These are phyloP conservation scores for Tetramorium alpestre DNA, from an alignment of 1,140 invertebrate genomes.

Conservation along the genomic window DNA sequence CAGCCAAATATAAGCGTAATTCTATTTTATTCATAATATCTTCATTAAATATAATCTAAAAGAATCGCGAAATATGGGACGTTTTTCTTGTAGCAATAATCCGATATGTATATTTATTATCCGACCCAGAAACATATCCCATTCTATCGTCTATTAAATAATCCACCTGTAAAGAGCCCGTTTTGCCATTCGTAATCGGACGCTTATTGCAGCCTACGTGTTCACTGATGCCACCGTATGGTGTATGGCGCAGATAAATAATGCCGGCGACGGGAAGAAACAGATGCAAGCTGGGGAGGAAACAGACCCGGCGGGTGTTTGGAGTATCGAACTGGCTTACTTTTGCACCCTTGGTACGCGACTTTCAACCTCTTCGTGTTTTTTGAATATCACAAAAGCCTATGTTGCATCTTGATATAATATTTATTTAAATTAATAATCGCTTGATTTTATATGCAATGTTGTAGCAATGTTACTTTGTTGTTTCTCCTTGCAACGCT, in stretches of 20 bases:
- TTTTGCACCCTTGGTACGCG: background rate
- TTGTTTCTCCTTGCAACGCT: background rate
- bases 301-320: slow-evolving; percentile 27
- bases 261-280: slow-evolving; percentile 27
- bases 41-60: background rate
- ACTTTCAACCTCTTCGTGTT: background rate
- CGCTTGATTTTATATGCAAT: background rate
- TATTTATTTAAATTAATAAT: background rate
- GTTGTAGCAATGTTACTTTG: background rate
- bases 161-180: slow-evolving; percentile 5
- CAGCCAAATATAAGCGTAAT: background rate
- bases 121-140: background rate
- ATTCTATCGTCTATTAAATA: slow-evolving; percentile 3
- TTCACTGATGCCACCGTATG: slow-evolving; percentile 19
- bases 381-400: background rate
- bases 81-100: background rate
- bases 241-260: slow-evolving; percentile 43
- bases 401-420: background rate
- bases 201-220: slow-evolving; percentile 25
- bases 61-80: background rate
- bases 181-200: slow-evolving; percentile 11
- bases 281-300: slow-evolving; percentile 42
- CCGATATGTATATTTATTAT: slow-evolving; percentile 12
- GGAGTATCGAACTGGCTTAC: background rate
- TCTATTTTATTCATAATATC: background rate